Evolutionary conservation across 1,140 invertebrate genomes (phyloP), one percentile per base, ranked within the genome.

Genomic region (Zeugodacus cucurbitae): DNA sequence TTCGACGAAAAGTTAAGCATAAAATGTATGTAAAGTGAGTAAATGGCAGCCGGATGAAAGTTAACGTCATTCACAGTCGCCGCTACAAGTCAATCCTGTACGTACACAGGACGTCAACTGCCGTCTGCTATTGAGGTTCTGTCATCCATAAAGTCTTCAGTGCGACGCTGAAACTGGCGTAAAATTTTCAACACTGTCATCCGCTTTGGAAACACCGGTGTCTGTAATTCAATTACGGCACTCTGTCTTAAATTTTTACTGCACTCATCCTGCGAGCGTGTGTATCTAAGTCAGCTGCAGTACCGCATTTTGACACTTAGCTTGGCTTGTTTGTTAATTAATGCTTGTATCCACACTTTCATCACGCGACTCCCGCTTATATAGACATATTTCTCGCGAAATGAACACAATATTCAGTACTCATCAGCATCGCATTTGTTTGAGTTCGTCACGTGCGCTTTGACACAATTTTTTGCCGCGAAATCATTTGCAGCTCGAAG

Each of bases 341-440:
- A n/a, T 26, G 41, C 74, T 82, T 82, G 41, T 82, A n/a, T 82
- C 1, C 8, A 7, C 74, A 7, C 74, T 7, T n/a, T 8, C 37
- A 48, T 26, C 74, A 0, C 14, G 26, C 44, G 34, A 3, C 34
- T 20, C 10, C 26, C n/a, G 4, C 41, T 17, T 54, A 29, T 70
- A 70, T 20, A 54, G 14, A 54, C 3, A 17, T 8, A 54, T 48
- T 26, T 26, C 41, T 14, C 10, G 34, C 74, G 48, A 34, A 82
- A 48, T 82, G 34, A 44, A 48, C 41, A 48, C 41, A 10, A 22
- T 34, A 74, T 82, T 82, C 74, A 82, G 41, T 34, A 82, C 10
- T 82, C 74, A 82, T 82, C 74, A 82, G 41, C 41, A 11, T 44
- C 41, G 3, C n/a, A 26, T 82, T 82, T 82, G 74, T 82, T 82